Conservation (phyloP, 2,888 invertebrate species). For the Tipula unca region DNA sequence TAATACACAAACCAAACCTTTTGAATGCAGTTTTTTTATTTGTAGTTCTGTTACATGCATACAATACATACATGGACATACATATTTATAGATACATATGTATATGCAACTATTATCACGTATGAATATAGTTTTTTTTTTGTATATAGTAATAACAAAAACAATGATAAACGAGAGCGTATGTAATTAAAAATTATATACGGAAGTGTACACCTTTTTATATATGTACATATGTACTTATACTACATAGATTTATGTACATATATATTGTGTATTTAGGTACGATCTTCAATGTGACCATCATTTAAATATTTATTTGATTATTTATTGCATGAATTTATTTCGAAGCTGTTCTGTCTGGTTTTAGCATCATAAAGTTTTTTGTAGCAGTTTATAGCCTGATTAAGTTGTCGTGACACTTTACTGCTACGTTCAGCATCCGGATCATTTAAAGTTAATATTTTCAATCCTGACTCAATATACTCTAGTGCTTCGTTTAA, state of each 20-base stretch:
- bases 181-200: neutral
- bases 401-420: no score
- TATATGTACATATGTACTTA: neutral
- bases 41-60: neutral
- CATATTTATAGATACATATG: neutral
- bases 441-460: no score
- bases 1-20: neutral
- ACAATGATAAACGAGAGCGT: neutral
- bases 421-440: no score
- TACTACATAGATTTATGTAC: neutral
- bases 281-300: neutral
- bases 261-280: neutral
- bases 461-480: no score
- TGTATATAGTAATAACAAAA: neutral
- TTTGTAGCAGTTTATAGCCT: no score
- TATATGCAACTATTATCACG: no score
- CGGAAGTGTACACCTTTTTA: slow-evolving; percentile 9
- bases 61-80: no score
- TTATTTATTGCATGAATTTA: no score
- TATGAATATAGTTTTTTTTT: neutral
- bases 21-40: neutral
- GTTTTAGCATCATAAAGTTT: no score
- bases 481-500: no score
- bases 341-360: no score
- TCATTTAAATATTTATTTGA: neutral